A percentile compares a stretch with the other conserved stretches of the same genome.
These are phyloP conservation scores for Hydrolagus colliei DNA, from an alignment of 2,797 vertebrate species.

Conservation along the genomic window DNA sequence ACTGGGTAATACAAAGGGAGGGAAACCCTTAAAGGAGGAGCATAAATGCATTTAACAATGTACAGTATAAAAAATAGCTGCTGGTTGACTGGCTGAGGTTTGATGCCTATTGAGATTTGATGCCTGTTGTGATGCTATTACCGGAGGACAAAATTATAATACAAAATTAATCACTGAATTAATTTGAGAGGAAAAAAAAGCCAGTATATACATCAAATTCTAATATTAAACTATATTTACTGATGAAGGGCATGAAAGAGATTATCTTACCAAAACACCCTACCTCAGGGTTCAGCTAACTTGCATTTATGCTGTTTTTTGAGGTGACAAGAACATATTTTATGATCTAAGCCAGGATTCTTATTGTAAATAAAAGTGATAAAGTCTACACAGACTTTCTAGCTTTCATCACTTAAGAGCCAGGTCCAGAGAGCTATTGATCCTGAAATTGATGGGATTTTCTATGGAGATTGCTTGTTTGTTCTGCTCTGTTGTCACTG, in stretches of 20 bases:
- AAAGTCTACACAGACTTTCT: conserved; percentile 53
- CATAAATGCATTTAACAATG: background rate
- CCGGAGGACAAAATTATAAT: background rate
- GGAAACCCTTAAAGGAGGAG: no score
- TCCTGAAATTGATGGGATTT: conserved; percentile 65
- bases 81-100: background rate
- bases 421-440: conserved; percentile 57
- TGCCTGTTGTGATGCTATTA: background rate
- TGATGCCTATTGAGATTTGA: background rate
- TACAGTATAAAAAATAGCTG: background rate
- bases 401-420: conserved; percentile 60
- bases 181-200: background rate
- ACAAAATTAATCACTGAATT: background rate
- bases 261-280: no score
- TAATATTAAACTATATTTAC: conserved; percentile 19
- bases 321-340: conserved; percentile 11
- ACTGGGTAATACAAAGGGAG: no score
- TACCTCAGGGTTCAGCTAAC: background rate
- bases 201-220: background rate
- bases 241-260: background rate
- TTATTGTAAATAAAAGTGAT: conserved; percentile 29
- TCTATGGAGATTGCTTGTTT: conserved; percentile 57
- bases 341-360: conserved; percentile 20
- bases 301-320: background rate
- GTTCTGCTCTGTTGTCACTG: conserved; percentile 60